Percentiles rank a stretch among this genome's conserved stretches.
Conservation (phyloP, 2,888 invertebrate species). For the Hydraecia micacea region DNA sequence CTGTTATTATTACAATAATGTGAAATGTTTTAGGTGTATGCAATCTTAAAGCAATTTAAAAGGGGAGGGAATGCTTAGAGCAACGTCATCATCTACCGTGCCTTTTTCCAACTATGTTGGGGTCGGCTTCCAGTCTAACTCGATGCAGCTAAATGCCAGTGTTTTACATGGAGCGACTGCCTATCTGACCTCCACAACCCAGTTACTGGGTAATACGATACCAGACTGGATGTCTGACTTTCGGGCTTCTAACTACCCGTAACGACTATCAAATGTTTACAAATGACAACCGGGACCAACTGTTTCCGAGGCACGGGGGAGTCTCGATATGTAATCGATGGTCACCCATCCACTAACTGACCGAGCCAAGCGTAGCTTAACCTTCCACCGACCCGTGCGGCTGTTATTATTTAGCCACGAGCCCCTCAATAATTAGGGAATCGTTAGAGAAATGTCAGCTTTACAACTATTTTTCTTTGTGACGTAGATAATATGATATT, state of each 20-base stretch:
- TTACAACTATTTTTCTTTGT: neutral
- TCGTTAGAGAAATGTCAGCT: neutral
- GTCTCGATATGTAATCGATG: too few species aligned
- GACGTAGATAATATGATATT: neutral
- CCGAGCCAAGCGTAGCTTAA: too few species aligned
- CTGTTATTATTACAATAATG: slow-evolving; percentile 4
- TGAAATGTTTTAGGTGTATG: neutral
- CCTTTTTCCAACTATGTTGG: neutral
- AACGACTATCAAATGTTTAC: too few species aligned
- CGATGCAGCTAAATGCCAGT: neutral
- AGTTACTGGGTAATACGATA: neutral
- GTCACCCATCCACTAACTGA: too few species aligned
- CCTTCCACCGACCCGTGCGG: too few species aligned
- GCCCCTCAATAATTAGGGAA: neutral
- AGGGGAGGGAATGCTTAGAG: neutral
- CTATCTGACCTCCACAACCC: neutral
- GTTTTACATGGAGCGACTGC: neutral
- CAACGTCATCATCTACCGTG: neutral
- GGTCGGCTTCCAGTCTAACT: neutral
- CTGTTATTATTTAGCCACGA: neutral
- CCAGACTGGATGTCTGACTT: neutral
- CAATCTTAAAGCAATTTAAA: neutral
- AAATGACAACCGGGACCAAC: too few species aligned
- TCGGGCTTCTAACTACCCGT: too few species aligned
- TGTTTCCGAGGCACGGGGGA: too few species aligned